Percentiles rank a stretch among this genome's conserved stretches.
phyloP scores from a whole-genome alignment of 2,797 vertebrate genomes.

The Gallinago stenura region DNA sequence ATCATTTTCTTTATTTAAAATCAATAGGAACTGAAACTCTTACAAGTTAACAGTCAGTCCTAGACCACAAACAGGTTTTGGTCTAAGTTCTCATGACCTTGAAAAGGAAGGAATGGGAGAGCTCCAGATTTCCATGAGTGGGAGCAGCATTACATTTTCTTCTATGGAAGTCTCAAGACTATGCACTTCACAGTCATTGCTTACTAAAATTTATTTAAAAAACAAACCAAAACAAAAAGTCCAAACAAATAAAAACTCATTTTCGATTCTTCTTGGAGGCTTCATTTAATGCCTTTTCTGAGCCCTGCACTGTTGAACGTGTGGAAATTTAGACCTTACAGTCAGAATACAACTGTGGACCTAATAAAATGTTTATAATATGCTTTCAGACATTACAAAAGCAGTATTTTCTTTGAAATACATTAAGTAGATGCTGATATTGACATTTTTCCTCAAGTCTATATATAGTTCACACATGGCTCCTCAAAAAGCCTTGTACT shows the following conservation, averaged over 20 bases:
- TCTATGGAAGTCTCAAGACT: background rate
- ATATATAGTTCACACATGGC: background rate
- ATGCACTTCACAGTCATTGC: background rate
- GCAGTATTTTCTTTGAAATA: background rate
- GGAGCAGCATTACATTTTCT: background rate
- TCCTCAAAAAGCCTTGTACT: background rate
- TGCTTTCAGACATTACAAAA: background rate
- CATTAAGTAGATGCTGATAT: background rate
- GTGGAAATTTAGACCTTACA: background rate
- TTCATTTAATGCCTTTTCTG: background rate
- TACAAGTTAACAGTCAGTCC: background rate
- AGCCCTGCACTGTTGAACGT: background rate
- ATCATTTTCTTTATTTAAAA: background rate
- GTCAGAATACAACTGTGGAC: background rate
- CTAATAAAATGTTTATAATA: conserved; percentile 3
- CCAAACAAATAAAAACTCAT: background rate
- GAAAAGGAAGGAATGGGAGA: background rate
- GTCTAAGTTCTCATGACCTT: background rate
- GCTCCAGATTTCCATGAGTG: background rate
- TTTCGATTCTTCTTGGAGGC: background rate
- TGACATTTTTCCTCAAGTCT: background rate
- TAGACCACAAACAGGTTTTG: background rate
- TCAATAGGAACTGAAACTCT: background rate
- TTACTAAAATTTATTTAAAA: background rate
- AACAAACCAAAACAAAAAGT: background rate